Evolutionary conservation across 35 echinoderm and acorn worm species (phyloP).

Genomic region (Ophioderma brevispina): DNA sequence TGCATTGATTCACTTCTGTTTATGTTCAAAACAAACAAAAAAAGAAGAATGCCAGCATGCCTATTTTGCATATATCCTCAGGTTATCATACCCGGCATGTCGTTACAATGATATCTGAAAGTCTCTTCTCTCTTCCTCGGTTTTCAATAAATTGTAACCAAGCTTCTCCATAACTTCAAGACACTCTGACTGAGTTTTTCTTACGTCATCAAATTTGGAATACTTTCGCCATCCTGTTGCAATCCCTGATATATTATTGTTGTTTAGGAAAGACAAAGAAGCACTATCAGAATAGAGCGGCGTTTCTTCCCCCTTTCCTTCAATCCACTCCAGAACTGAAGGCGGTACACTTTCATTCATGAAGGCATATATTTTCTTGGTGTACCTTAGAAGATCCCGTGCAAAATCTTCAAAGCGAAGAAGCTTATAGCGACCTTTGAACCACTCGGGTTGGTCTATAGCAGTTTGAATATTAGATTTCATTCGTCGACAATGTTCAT

Average conservation of each 20-base stretch:
- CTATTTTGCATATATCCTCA: too few species aligned
- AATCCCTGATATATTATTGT: slow-evolving; percentile 46
- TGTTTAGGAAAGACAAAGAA: slow-evolving; percentile 45
- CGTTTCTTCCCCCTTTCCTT: not conserved
- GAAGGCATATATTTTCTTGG: slow-evolving; percentile 66
- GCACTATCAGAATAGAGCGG: not conserved
- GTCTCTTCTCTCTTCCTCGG: not conserved
- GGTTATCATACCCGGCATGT: too few species aligned
- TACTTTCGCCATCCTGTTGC: slow-evolving; percentile 58
- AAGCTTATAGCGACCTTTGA: slow-evolving; percentile 62
- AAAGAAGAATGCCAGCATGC: too few species aligned
- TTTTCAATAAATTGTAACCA: slow-evolving; percentile 28
- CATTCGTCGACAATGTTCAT: slow-evolving; percentile 61
- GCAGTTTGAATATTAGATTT: slow-evolving; percentile 51
- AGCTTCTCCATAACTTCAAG: slow-evolving; percentile 60
- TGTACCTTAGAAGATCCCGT: slow-evolving; percentile 22
- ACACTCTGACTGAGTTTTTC: slow-evolving; percentile 56
- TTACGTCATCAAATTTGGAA: slow-evolving; percentile 45
- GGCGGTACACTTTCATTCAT: slow-evolving; percentile 36
- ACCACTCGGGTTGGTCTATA: slow-evolving; percentile 52
- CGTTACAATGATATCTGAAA: too few species aligned
- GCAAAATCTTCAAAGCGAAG: slow-evolving; percentile 77
- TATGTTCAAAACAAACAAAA: too few species aligned
- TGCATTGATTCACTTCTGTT: too few species aligned
- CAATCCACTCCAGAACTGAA: slow-evolving; percentile 52